Conservation (phyloP, 2,888 invertebrate genomes). For the Nephrotoma guestfalica region DNA sequence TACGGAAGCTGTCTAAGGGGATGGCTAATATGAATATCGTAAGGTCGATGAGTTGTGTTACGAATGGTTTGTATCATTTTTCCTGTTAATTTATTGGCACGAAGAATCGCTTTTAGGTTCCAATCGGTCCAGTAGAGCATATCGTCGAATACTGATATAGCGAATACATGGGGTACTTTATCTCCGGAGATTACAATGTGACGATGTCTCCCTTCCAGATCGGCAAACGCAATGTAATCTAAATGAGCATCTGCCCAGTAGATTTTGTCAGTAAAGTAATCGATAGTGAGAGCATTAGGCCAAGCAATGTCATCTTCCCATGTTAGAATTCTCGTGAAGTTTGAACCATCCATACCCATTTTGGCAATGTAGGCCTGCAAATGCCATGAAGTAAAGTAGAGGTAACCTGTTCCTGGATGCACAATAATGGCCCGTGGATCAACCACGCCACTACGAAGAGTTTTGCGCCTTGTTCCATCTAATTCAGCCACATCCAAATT, state of each 20-base stretch:
- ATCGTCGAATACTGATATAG: constrained; percentile 86
- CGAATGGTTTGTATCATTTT: constrained; percentile 55
- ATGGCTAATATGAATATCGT: constrained; percentile 87
- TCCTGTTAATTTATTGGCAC: constrained; percentile 85
- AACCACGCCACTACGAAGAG: constrained; percentile 73
- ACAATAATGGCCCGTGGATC: constrained; percentile 91
- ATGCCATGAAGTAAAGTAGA: constrained; percentile 96
- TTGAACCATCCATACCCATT: constrained; percentile 92
- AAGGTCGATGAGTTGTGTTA: constrained; percentile 89
- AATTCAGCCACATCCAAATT: constrained; percentile 91
- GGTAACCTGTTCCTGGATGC: constrained; percentile 83
- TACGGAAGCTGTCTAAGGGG: constrained; percentile 73
- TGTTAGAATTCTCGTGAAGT: constrained; percentile 73
- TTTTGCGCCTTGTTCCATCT: constrained; percentile 81
- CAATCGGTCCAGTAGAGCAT: constrained; percentile 95
- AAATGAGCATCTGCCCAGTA: constrained; percentile 98
- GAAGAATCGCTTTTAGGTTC: constrained; percentile 85
- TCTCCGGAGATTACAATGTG: constrained; percentile 66
- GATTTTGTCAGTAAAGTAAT: constrained; percentile 87
- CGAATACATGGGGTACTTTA: constrained; percentile 90
- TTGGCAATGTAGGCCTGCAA: constrained; percentile 91
- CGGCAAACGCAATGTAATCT: constrained; percentile 90
- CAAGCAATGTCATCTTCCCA: constrained; percentile 93
- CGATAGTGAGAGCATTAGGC: constrained; percentile 96
- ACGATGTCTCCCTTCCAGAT: constrained; percentile 80